A percentile compares a stretch with the other conserved stretches of the same genome.
Conservation (phyloP, 2,113 vertebrate species). For the Oxyura jamaicensis region DNA sequence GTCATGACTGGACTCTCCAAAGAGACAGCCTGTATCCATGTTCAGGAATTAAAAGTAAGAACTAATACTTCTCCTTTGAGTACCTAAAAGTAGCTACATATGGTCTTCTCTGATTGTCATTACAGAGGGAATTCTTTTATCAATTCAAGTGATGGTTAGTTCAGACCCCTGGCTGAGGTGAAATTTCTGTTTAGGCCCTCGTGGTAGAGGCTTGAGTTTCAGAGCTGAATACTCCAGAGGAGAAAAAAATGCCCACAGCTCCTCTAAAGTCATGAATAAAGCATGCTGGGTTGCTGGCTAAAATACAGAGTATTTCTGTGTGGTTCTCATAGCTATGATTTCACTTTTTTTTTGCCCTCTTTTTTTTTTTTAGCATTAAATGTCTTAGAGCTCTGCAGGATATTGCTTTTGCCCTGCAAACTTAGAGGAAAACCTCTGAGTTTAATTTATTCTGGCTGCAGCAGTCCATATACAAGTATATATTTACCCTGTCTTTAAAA, state of each 20-base stretch:
- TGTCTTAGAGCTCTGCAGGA: not conserved
- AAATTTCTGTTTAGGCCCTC: not conserved
- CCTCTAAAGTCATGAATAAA: slow-evolving; percentile 2
- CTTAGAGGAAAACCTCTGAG: slow-evolving; percentile 8
- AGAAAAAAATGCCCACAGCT: not conserved
- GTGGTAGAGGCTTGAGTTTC: not conserved
- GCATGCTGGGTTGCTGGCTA: not conserved
- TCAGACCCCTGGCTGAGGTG: not conserved
- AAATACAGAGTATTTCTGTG: not conserved
- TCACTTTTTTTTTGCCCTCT: not conserved
- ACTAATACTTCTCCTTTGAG: not conserved
- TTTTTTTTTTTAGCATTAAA: not conserved
- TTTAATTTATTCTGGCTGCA: not conserved
- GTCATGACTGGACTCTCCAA: not conserved
- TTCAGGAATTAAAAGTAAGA: not conserved
- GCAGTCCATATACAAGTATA: not conserved
- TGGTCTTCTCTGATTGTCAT: not conserved
- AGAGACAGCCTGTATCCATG: not conserved
- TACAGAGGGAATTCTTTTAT: not conserved
- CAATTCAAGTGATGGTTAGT: not conserved
- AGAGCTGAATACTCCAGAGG: not conserved
- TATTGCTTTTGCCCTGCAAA: not conserved
- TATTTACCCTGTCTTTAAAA: not conserved
- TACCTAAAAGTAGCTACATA: not conserved
- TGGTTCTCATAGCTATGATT: not conserved